Base-by-base conservation (phyloP, 2,888 invertebrate genomes). In the Zygothrica quintamaculata region DNA sequence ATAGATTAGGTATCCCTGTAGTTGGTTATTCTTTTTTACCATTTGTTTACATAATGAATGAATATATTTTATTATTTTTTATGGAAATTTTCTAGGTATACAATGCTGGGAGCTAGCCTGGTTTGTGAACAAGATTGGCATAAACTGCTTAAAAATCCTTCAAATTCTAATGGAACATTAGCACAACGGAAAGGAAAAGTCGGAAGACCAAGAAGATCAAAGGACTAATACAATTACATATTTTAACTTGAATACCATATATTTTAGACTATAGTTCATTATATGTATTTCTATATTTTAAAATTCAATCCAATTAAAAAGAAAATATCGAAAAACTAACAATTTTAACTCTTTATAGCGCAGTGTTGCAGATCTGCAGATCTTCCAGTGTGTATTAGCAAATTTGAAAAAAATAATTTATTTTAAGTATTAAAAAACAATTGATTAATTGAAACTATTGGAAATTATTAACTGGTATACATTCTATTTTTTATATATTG, bases 101-200 rank as follows among this genome's bases (percentile, higher is more conserved):
- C 97, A 92, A 94, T 98, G 93, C 93, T 98, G 86, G 95, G 96
- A 89, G 98, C 97, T 76, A 95, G 95, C 89, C 93, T 97, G 90
- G 95, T 98, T 74, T 98, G 98, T 93, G 98, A 98, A 92, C 96
- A 97, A 92, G 98, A 98, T 92, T 98, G 97, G 95, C 96, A 97
- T 92, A 97, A 97, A 92, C 93, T 97, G 90, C 94, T 96, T 92
- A 96, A 96, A 92, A 93, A 93, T 81, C 94, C 94, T 79, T 72
- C 88, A 75, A 92, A 93, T 84, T 89, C 92, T 73, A 92, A 93
- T 77, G 94, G 94, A 79, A 92, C 93, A 68, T 92, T 94, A 70
- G 94, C 94, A 89, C 94, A 94, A 12, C 94, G 96, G 92, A 97
- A 97, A 93, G 96, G 96, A 92, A 97, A 97, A 92, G 90, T 90